These are phyloP conservation scores for Chloropsis cyanopogon DNA, from an alignment of 2,113 vertebrate species.

Conservation along the genomic window DNA sequence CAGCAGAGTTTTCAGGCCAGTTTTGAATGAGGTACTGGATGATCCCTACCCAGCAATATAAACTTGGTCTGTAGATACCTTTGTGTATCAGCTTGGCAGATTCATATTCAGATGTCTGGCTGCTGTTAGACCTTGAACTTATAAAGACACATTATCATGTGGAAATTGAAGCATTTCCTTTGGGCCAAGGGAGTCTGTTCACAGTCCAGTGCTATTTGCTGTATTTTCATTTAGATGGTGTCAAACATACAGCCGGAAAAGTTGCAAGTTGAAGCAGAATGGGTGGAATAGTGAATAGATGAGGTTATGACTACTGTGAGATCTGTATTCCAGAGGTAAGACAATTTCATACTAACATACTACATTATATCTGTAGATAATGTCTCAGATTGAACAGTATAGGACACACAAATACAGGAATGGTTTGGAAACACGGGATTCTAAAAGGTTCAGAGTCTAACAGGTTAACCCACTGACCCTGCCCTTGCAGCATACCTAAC, in stretches of 20 bases:
- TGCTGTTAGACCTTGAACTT: not conserved
- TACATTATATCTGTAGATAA: not conserved
- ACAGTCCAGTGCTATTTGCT: not conserved
- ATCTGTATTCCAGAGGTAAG: not conserved
- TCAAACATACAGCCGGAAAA: not conserved
- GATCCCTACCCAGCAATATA: not conserved
- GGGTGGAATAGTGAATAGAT: not conserved
- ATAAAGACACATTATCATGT: not conserved
- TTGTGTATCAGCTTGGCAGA: not conserved
- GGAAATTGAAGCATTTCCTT: not conserved
- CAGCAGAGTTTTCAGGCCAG: not conserved
- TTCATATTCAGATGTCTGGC: not conserved
- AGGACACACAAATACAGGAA: not conserved
- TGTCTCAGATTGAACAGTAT: not conserved
- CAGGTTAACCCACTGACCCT: not conserved
- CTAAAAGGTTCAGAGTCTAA: not conserved
- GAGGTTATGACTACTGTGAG: not conserved
- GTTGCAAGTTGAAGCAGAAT: not conserved
- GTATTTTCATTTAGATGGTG: not conserved
- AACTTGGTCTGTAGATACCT: not conserved
- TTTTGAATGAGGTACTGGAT: not conserved
- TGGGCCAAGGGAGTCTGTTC: not conserved
- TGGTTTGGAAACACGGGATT: not conserved
- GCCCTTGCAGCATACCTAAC: not conserved
- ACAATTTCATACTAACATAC: not conserved